Evolutionary conservation across 1,140 invertebrate species (phyloP).

Genomic region (Caerostris extrusa): DNA sequence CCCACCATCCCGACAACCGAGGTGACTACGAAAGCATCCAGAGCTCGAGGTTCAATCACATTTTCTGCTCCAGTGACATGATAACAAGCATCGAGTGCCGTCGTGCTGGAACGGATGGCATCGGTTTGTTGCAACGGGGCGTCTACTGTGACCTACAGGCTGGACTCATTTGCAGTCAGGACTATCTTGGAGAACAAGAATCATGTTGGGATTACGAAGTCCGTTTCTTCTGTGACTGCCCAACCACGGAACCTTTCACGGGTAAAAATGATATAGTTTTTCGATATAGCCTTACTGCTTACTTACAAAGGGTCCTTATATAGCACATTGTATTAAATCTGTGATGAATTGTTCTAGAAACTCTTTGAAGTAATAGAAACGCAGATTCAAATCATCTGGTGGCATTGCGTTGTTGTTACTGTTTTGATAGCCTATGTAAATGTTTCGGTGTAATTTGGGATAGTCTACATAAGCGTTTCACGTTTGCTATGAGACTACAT

Average conservation of each 20-base stretch:
- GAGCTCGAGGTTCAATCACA: conserved; percentile 51
- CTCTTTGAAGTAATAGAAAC: too few relatives aligned
- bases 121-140: conserved; percentile 78
- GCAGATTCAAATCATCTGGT: too few relatives aligned
- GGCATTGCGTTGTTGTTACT: too few relatives aligned
- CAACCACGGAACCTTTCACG: conserved; percentile 18
- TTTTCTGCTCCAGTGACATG: conserved; percentile 80
- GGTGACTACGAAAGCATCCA: conserved; percentile 75
- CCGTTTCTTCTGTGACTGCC: conserved; percentile 82
- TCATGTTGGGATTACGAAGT: conserved; percentile 82
- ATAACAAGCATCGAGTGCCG: conserved; percentile 80
- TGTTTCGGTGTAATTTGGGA: too few relatives aligned
- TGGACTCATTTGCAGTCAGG: conserved; percentile 78
- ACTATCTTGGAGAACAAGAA: conserved; percentile 54
- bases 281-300: neutral
- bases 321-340: too few relatives aligned
- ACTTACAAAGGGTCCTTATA: too few relatives aligned
- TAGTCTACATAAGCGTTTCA: too few relatives aligned
- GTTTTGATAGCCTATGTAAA: too few relatives aligned
- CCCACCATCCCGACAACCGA: conserved; percentile 78
- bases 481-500: too few relatives aligned
- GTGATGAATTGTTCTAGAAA: too few relatives aligned
- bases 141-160: conserved; percentile 79
- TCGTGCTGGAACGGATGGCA: conserved; percentile 63
- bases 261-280: neutral